Evolutionary conservation across 2,113 vertebrate species (phyloP).

Genomic region (Serilophus lunatus): DNA sequence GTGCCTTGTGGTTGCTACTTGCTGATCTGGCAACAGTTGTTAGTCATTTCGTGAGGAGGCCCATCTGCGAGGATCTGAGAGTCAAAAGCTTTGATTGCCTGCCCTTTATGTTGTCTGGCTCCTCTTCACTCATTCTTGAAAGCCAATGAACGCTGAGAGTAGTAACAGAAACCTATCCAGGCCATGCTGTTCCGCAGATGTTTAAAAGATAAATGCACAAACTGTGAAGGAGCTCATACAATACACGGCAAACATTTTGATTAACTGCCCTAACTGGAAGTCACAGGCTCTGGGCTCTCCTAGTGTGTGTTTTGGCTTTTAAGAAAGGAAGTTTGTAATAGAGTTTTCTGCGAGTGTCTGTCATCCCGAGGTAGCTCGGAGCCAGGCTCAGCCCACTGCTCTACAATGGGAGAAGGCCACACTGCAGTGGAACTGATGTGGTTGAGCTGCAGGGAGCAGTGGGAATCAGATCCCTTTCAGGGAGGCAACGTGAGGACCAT

Average conservation of each 20-base stretch:
- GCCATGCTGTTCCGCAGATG: conserved; percentile 78
- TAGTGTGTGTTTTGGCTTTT: neutral
- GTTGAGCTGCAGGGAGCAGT: neutral
- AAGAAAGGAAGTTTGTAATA: conserved; percentile 6
- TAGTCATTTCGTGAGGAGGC: conserved; percentile 69
- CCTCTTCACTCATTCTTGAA: conserved; percentile 77
- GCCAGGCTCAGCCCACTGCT: neutral
- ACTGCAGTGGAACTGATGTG: neutral
- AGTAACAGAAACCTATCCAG: conserved; percentile 62
- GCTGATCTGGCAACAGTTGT: conserved; percentile 66
- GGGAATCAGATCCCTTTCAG: neutral
- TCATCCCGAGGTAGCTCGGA: neutral
- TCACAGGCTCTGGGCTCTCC: neutral
- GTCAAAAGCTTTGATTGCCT: conserved; percentile 74
- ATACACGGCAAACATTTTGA: conserved; percentile 47
- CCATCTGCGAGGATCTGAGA: conserved; percentile 79
- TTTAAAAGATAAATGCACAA: conserved; percentile 62
- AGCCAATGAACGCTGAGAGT: conserved; percentile 45
- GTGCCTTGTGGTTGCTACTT: conserved; percentile 70
- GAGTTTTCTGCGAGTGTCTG: conserved; percentile 5
- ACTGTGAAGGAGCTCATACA: conserved; percentile 50
- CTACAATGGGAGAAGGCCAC: neutral
- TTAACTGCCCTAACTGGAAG: conserved; percentile 50
- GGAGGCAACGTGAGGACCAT: neutral
- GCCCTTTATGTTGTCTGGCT: conserved; percentile 78